Conservation (phyloP, 2,113 vertebrate species). For the Suricata suricatta region DNA sequence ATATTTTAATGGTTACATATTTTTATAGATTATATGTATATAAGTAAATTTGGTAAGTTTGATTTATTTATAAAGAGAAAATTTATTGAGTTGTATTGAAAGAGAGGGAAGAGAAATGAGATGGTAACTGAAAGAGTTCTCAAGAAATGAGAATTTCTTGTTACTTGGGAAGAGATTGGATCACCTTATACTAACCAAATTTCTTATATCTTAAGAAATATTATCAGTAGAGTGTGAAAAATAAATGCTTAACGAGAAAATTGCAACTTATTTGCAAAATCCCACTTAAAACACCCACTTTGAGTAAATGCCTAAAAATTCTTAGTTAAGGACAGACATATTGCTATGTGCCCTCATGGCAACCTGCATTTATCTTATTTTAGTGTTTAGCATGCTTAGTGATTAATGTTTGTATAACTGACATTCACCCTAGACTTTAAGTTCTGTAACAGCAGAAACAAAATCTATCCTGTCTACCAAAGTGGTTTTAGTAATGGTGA, state of each 20-base stretch:
- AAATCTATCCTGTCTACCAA: background rate
- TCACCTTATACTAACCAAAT: background rate
- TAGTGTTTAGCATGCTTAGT: background rate
- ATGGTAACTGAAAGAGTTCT: background rate
- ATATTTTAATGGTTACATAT: background rate
- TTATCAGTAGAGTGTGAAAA: background rate
- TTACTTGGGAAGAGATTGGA: background rate
- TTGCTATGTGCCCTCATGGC: background rate
- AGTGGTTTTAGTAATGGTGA: background rate
- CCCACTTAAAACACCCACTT: background rate
- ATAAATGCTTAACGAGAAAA: background rate
- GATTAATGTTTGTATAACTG: background rate
- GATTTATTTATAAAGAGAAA: background rate
- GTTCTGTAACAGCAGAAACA: background rate
- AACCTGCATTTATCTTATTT: background rate
- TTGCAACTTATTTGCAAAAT: background rate
- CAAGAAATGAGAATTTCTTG: background rate
- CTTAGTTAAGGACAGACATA: background rate
- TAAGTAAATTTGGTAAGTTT: background rate
- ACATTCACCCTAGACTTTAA: background rate
- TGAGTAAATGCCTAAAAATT: background rate
- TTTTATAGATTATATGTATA: background rate
- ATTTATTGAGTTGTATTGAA: background rate
- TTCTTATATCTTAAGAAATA: background rate
- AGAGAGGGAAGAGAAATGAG: background rate